Conservation (phyloP, 2,888 invertebrate genomes). For the Ctenicera cuprea region DNA sequence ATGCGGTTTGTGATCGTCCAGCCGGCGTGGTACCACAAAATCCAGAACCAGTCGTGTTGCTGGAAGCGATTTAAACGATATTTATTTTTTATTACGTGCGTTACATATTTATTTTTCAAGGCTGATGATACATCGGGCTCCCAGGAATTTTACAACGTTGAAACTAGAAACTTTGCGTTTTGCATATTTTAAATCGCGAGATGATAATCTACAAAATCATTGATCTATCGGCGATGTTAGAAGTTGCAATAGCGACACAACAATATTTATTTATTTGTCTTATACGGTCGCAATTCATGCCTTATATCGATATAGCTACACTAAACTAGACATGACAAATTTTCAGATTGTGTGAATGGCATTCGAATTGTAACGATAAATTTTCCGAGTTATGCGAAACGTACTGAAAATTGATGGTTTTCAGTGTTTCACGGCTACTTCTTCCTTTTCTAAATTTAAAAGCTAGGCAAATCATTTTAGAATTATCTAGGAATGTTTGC, state of each 20-base stretch:
- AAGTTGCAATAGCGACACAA: background rate
- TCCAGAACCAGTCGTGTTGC: conserved; percentile 40
- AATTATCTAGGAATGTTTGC: too few species aligned
- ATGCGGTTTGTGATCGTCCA: conserved; percentile 34
- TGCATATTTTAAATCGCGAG: conserved; percentile 15
- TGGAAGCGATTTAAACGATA: conserved; percentile 33
- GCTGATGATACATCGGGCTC: conserved; percentile 18
- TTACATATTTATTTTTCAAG: conserved; percentile 30
- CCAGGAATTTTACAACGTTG: conserved; percentile 15
- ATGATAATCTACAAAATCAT: conserved; percentile 18
- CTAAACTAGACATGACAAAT: conserved; percentile 24
- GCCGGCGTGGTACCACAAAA: conserved; percentile 44
- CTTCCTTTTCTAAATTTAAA: too few species aligned
- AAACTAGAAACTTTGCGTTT: conserved; percentile 15
- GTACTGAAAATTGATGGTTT: too few species aligned
- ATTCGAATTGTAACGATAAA: conserved; percentile 21
- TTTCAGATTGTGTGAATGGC: conserved; percentile 14
- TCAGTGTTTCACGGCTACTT: too few species aligned
- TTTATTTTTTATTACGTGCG: conserved; percentile 31
- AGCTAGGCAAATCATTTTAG: too few species aligned
- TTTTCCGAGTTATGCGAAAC: background rate
- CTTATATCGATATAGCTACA: conserved; percentile 2
- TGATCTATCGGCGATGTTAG: conserved; percentile 24
- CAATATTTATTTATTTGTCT: conserved; percentile 14
- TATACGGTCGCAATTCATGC: background rate